Evolutionary conservation across 2,797 vertebrate genomes (phyloP).

Genomic region (Threskiornis aethiopicus): DNA sequence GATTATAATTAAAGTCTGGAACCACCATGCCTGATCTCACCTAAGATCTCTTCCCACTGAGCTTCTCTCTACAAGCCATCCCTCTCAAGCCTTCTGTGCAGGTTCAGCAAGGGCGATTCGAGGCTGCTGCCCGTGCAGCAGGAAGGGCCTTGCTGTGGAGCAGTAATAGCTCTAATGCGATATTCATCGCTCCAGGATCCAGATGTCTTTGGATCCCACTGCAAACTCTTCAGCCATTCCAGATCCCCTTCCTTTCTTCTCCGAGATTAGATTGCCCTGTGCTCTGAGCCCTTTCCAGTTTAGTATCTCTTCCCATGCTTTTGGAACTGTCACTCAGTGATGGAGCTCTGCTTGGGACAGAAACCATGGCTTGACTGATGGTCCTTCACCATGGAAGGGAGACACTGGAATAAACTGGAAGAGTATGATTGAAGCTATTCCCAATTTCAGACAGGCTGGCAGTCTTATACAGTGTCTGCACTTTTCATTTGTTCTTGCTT

Average conservation of each 20-base stretch:
- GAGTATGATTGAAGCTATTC: not conserved
- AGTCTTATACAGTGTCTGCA: not conserved
- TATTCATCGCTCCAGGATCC: not conserved
- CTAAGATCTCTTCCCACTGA: not conserved
- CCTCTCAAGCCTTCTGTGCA: not conserved
- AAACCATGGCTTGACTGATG: not conserved
- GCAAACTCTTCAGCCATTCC: not conserved
- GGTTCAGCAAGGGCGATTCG: not conserved
- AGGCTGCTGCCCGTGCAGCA: not conserved
- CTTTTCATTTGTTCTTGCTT: constrained; percentile 2
- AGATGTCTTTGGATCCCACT: not conserved
- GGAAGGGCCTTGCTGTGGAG: not conserved
- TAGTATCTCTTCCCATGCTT: not conserved
- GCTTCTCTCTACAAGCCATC: not conserved
- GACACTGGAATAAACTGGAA: not conserved
- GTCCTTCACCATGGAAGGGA: not conserved
- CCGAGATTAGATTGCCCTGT: not conserved
- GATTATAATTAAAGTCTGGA: not conserved
- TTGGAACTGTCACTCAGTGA: not conserved
- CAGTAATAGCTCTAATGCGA: not conserved
- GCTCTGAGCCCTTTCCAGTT: not conserved
- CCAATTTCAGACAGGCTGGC: not conserved
- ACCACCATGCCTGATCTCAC: not conserved
- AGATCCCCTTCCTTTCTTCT: not conserved
- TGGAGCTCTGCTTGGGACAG: not conserved